phyloP scores from a whole-genome alignment of 2,113 vertebrate species.

The Geococcyx californianus region DNA sequence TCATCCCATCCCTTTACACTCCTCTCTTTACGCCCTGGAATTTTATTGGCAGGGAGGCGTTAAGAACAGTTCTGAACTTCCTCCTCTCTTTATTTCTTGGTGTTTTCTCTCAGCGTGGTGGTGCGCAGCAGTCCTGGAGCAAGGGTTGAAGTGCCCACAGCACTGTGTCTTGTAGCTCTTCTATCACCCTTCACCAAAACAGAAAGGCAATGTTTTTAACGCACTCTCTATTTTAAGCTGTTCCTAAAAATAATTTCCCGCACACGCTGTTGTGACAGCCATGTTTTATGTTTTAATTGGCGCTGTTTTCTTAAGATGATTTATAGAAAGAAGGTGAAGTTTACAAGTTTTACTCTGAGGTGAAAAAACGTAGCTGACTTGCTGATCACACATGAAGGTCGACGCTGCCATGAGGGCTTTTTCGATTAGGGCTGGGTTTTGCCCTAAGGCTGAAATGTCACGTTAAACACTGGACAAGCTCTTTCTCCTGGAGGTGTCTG shows the following conservation, averaged over 20 bases:
- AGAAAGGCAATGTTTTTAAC: not conserved
- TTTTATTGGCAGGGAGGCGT: not conserved
- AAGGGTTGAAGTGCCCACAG: not conserved
- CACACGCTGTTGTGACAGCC: not conserved
- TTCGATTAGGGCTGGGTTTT: not conserved
- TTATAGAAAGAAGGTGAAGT: slow-evolving; percentile 35
- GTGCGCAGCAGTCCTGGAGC: not conserved
- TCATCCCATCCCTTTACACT: not conserved
- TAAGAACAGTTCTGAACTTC: not conserved
- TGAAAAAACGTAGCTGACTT: not conserved
- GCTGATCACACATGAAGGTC: not conserved
- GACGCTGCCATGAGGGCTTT: accelerated
- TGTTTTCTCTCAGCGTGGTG: not conserved
- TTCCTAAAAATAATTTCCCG: slow-evolving; percentile 42
- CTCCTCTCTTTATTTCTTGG: not conserved
- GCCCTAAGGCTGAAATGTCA: not conserved
- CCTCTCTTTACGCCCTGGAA: not conserved
- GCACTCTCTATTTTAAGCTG: not conserved
- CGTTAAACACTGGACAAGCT: not conserved
- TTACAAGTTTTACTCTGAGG: not conserved
- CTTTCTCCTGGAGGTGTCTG: not conserved
- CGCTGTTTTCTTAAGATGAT: slow-evolving; percentile 14
- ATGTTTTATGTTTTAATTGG: not conserved
- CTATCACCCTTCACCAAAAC: not conserved
- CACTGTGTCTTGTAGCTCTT: not conserved